Base-by-base conservation (phyloP, 2,113 vertebrate species). In the Actenoides lindsayi region DNA sequence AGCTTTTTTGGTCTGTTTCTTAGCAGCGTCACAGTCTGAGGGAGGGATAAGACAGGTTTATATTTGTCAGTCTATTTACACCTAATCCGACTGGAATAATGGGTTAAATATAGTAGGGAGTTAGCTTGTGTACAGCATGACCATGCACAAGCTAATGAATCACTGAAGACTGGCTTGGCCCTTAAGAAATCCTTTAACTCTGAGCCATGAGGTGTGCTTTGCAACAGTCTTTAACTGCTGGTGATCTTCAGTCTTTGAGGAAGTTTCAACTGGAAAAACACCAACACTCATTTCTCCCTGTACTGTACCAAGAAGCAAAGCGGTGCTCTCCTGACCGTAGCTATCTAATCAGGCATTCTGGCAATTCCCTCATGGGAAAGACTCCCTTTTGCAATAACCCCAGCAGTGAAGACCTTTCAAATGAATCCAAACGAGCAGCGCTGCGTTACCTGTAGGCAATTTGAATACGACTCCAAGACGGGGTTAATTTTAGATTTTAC, bases 31-130 rank as follows among this genome's bases (percentile, higher is more conserved):
- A 74, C 57, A 94, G 83, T 94, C 91, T 94, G 85, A 95, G 84
- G 65, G 70, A 82, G 57, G 87, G 92, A 94, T 95, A 96, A 95
- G 77, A 65, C 65, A 89, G 81, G 81, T 96, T 94, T 96, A 69
- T 96, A 95, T 94, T 48, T 91, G 70, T 94, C 94, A 84, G 63
- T 96, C 91, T 91, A 89, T 92, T 96, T 92, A 92, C 87, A 89
- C 74, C 77, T 97, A 97, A 97, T 94, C 95, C n/a, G 4, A 87
- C 76, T 79, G 90, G 92, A 90, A 95, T 93, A 96, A 96, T 90
- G 68, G 50, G 77, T 83, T 96, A 97, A 94, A 93, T 91, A 94
- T 95, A 96, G 95, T 8, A 85, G 51, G 91, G 93, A 67, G 77
- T 94, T 94, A 96, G 71, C 68, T 69, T 82, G 93, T 65, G 64